A percentile compares a stretch with the other conserved stretches of the same genome.
Evolutionary conservation across 1,140 invertebrate species (phyloP).

Genomic region (Grapholita molesta): DNA sequence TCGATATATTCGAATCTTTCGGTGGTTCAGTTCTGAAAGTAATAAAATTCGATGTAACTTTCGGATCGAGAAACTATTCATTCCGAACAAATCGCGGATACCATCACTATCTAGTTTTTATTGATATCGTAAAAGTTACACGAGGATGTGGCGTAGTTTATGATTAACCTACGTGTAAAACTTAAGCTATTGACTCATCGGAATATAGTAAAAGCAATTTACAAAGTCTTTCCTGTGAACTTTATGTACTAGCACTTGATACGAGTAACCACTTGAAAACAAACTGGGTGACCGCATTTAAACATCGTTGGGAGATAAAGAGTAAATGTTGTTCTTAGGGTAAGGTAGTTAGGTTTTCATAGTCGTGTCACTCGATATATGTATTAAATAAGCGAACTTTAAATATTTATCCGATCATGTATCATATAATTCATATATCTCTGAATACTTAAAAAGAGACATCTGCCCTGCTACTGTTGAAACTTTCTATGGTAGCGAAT

Average conservation of each 20-base stretch:
- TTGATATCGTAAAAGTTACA: constrained; percentile 7
- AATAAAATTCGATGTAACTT: constrained; percentile 15
- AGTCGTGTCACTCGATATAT: background rate
- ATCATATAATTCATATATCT: too few relatives aligned
- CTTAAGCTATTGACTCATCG: constrained; percentile 7
- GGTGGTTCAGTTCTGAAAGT: constrained; percentile 61
- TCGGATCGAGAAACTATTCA: constrained; percentile 1
- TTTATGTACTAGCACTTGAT: constrained; percentile 1
- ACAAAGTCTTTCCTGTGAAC: constrained; percentile 3
- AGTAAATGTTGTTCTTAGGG: background rate
- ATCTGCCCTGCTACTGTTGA: too few relatives aligned
- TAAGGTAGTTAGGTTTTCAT: background rate
- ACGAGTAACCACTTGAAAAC: constrained; percentile 6
- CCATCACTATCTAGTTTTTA: background rate
- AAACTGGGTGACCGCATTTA: constrained; percentile 1
- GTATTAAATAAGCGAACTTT: too few relatives aligned
- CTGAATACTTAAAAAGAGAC: too few relatives aligned
- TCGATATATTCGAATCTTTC: constrained; percentile 57
- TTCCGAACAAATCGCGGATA: constrained; percentile 14
- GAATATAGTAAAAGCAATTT: background rate
- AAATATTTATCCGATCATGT: too few relatives aligned
- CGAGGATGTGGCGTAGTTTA: constrained; percentile 2
- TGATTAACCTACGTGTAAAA: constrained; percentile 7
- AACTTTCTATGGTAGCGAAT: too few relatives aligned
- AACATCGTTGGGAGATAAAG: background rate